These are phyloP conservation scores for Oophaga pumilio DNA, from an alignment of 2,113 vertebrate genomes.

Conservation along the genomic window DNA sequence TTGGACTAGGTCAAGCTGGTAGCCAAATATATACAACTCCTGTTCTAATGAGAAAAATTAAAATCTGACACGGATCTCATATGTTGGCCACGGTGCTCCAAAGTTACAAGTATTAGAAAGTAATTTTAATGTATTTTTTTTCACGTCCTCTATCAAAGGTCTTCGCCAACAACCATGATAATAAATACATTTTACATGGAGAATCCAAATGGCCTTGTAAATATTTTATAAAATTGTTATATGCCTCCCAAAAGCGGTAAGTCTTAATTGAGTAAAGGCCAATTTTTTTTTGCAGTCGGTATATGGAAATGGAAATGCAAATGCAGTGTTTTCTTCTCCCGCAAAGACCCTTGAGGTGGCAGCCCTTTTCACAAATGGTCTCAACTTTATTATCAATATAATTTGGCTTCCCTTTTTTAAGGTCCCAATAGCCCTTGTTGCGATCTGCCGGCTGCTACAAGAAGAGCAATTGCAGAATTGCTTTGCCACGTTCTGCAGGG, in stretches of 20 bases:
- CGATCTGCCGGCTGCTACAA: constrained; percentile 77
- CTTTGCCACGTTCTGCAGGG: constrained; percentile 66
- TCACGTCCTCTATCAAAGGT: constrained; percentile 1
- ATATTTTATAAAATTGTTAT: constrained; percentile 87
- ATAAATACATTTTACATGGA: constrained; percentile 68
- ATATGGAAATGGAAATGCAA: constrained; percentile 88
- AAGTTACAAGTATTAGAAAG: neutral
- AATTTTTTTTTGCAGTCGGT: constrained; percentile 83
- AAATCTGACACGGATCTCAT: neutral
- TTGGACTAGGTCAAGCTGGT: neutral
- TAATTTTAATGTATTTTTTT: constrained; percentile 12
- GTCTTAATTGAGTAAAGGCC: constrained; percentile 84
- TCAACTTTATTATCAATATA: constrained; percentile 88
- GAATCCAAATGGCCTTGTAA: constrained; percentile 84
- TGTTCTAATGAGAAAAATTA: neutral
- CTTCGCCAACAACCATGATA: constrained; percentile 30
- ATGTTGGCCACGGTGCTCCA: neutral
- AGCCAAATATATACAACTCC: neutral
- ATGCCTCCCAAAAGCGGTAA: constrained; percentile 83
- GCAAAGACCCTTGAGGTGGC: constrained; percentile 78
- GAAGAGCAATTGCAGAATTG: constrained; percentile 70
- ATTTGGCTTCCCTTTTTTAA: constrained; percentile 80
- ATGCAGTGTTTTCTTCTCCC: constrained; percentile 83
- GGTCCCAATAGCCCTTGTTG: constrained; percentile 76
- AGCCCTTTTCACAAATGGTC: constrained; percentile 77